These are phyloP conservation scores for Micrastur ruficollis DNA, from an alignment of 2,797 vertebrate genomes.

Conservation along the genomic window DNA sequence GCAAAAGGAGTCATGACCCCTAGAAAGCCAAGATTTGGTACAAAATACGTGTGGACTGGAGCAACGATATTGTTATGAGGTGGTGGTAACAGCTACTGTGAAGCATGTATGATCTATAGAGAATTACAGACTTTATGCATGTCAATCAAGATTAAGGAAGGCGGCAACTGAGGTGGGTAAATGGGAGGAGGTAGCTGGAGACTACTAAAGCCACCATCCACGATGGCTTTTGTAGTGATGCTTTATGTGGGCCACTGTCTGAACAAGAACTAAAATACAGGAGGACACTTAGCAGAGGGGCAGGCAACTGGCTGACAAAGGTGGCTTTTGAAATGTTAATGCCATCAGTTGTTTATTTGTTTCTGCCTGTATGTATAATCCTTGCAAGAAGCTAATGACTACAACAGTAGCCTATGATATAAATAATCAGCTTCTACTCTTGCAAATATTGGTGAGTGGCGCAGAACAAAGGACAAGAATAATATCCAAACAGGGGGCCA, in stretches of 20 bases:
- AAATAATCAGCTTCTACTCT: not conserved
- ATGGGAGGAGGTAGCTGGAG: not conserved
- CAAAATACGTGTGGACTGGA: not conserved
- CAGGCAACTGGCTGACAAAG: not conserved
- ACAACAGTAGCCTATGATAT: not conserved
- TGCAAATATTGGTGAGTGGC: not conserved
- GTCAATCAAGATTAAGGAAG: not conserved
- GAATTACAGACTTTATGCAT: not conserved
- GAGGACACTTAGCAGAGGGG: not conserved
- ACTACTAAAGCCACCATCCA: not conserved
- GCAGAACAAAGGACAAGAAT: not conserved
- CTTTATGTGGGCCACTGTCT: accelerated
- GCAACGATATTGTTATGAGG: not conserved
- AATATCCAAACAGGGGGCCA: not conserved
- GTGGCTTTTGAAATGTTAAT: not conserved
- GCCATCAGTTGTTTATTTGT: accelerated
- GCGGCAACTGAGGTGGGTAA: not conserved
- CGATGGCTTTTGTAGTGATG: not conserved
- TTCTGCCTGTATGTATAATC: not conserved
- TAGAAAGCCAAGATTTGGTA: not conserved
- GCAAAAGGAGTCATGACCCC: not conserved
- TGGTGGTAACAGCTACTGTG: not conserved
- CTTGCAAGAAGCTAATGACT: not conserved
- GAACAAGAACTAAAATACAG: not conserved
- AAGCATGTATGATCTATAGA: not conserved